Evolutionary conservation across 2,888 invertebrate species (phyloP).

Genomic region (Volucella inanis): DNA sequence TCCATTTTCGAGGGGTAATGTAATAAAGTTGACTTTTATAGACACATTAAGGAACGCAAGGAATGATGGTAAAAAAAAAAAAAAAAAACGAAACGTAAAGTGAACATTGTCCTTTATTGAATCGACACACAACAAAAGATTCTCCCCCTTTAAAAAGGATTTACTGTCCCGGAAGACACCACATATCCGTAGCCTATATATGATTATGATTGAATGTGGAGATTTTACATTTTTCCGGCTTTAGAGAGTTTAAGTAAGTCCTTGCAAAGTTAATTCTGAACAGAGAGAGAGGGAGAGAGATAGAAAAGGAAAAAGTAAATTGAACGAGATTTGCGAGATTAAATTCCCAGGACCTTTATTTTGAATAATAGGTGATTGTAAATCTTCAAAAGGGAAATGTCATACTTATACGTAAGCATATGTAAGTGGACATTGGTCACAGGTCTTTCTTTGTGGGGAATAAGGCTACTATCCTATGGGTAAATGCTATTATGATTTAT

Average conservation of each 20-base stretch:
- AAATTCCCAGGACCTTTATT: slow-evolving; percentile 52
- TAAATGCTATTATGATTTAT: slow-evolving; percentile 57
- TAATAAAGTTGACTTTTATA: slow-evolving; percentile 73
- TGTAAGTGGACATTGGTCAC: slow-evolving; percentile 33
- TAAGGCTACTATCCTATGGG: slow-evolving; percentile 46
- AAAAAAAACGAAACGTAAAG: slow-evolving; percentile 39
- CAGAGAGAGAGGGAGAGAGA: slow-evolving; percentile 10
- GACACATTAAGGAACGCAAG: slow-evolving; percentile 63
- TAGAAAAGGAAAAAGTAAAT: slow-evolving; percentile 23
- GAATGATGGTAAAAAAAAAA: background rate
- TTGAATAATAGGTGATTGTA: slow-evolving; percentile 57
- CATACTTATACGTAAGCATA: no score
- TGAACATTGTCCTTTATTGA: slow-evolving; percentile 71
- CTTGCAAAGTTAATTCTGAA: slow-evolving; percentile 50
- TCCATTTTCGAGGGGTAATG: slow-evolving; percentile 65
- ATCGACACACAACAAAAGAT: slow-evolving; percentile 68
- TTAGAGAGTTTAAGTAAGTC: slow-evolving; percentile 28
- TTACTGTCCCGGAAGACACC: slow-evolving; percentile 26
- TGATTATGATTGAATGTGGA: slow-evolving; percentile 64
- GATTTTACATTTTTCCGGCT: slow-evolving; percentile 56
- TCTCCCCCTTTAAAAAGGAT: slow-evolving; percentile 50
- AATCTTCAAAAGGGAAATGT: slow-evolving; percentile 40
- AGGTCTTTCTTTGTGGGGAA: slow-evolving; percentile 8
- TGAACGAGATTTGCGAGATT: slow-evolving; percentile 65
- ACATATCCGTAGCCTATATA: slow-evolving; percentile 32